Evolutionary conservation across 35 echinoderm and acorn worm species (phyloP), one percentile per base, ranked within the genome.

Genomic region (Ophioderma brevispina): DNA sequence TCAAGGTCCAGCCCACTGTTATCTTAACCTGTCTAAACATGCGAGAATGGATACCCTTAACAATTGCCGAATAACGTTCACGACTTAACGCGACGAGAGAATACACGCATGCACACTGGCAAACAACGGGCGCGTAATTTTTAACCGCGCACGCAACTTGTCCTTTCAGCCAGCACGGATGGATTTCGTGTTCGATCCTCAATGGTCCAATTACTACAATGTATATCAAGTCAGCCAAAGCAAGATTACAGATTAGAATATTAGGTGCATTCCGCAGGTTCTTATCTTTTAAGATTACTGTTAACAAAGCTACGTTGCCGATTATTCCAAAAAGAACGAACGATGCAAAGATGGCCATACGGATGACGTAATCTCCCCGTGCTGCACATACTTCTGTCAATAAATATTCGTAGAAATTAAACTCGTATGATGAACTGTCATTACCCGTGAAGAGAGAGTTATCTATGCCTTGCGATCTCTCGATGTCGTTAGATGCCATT

Each of bases 71-170:
- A 40, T 92, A 94, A 31, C 95, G 95, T 33, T 97, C 95, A 1
- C 78, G 84, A 82, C 95, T 97, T 33, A 94, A 79, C 37, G 92
- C 95, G 25, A 89, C 92, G 18, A 97, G 80, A 11, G 95, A 91
- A 41, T 91, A 97, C 28, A 97, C 92, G 52, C 92, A 94, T 17
- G 92, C 87, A 31, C 89, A 76, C 36, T 94, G 92, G 11, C 83
- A 81, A 13, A 90, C 85, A 33, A 89, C 32, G 31, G 80, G 92
- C 28, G 82, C 33, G 59, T 76, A 84, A 50, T 91, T 86, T 25
- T 82, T 90, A 38, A 97, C 39, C 82, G 91, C 94, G 76, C 95
- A 97, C 32, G 64, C 31, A 18, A 85, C 13, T 33, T 87, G 56
- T 21, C 70, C 23, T 15, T 87, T 82, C 33, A 87, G 85, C 92